Evolutionary conservation across 2,797 vertebrate species (phyloP).

Genomic region (Enteromius thamalakanensis): DNA sequence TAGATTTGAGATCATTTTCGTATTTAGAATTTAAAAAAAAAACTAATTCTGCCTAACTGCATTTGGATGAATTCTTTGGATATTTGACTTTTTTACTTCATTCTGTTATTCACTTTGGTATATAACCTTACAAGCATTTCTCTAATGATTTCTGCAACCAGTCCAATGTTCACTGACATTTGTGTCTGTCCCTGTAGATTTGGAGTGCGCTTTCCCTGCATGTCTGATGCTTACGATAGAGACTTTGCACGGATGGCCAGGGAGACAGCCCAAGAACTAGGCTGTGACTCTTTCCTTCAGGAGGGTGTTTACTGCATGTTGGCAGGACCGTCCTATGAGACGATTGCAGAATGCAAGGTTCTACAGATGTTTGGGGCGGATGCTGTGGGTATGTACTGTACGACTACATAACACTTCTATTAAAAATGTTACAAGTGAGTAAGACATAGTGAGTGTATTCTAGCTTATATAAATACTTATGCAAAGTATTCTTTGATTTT

Average conservation of each 20-base stretch:
- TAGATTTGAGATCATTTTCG: not conserved
- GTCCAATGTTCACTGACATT: not conserved
- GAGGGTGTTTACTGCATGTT: constrained; percentile 85
- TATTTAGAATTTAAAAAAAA: not conserved
- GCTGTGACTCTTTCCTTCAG: constrained; percentile 67
- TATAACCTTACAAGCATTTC: not conserved
- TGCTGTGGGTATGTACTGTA: constrained; percentile 79
- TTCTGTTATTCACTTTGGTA: not conserved
- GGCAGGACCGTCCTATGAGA: constrained; percentile 82
- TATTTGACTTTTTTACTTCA: not conserved
- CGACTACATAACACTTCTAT: not conserved
- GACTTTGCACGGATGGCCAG: constrained; percentile 69
- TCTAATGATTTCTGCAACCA: not conserved
- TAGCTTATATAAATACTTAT: not conserved
- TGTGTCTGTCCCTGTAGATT: constrained; percentile 73
- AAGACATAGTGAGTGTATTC: not conserved
- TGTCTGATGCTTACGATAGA: constrained; percentile 84
- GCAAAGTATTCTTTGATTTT: not conserved
- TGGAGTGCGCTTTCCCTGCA: constrained; percentile 83
- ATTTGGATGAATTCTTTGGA: not conserved
- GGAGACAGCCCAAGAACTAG: constrained; percentile 72
- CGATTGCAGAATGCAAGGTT: constrained; percentile 78
- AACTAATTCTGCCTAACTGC: not conserved
- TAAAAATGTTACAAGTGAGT: not conserved
- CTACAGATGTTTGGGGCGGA: constrained; percentile 80